Conservation (phyloP, 2,113 vertebrate genomes). For the Acrocephalus kingi region DNA sequence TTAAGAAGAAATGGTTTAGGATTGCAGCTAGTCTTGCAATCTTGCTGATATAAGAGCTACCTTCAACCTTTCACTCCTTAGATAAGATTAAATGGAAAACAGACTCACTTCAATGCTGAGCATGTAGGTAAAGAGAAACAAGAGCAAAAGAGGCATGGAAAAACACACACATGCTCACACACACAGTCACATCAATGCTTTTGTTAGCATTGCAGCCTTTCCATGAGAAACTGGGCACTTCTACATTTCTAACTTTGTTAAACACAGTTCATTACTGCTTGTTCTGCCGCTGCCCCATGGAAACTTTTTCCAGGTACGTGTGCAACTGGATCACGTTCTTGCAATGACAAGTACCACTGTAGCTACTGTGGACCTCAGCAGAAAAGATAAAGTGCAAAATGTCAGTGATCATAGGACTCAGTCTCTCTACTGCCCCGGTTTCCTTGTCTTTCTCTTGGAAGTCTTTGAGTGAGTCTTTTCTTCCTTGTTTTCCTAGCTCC, state of each 20-base stretch:
- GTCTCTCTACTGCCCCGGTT: slow-evolving; percentile 65
- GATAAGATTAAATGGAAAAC: slow-evolving; percentile 18
- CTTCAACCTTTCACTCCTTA: background rate
- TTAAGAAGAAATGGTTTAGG: slow-evolving; percentile 4
- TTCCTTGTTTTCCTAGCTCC: too few species aligned
- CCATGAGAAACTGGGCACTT: background rate
- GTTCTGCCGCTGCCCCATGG: background rate
- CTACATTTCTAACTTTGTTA: slow-evolving; percentile 1
- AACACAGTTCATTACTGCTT: background rate
- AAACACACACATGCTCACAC: background rate
- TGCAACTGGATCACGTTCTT: background rate
- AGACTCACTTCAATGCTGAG: slow-evolving; percentile 34
- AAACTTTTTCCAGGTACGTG: slow-evolving; percentile 10
- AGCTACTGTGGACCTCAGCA: slow-evolving; percentile 45
- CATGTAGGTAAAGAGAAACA: slow-evolving; percentile 31
- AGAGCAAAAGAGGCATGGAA: slow-evolving; percentile 37
- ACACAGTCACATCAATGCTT: background rate
- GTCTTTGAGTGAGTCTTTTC: slow-evolving; percentile 58
- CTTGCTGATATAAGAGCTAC: background rate
- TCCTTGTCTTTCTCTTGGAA: slow-evolving; percentile 67
- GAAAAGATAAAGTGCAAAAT: slow-evolving; percentile 53
- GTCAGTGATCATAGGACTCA: background rate
- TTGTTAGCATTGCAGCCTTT: slow-evolving; percentile 40
- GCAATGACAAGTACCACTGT: slow-evolving; percentile 9
- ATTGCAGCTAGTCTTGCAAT: background rate